Evolutionary conservation across 2,113 vertebrate genomes (phyloP).

Genomic region (Prolemur simus): DNA sequence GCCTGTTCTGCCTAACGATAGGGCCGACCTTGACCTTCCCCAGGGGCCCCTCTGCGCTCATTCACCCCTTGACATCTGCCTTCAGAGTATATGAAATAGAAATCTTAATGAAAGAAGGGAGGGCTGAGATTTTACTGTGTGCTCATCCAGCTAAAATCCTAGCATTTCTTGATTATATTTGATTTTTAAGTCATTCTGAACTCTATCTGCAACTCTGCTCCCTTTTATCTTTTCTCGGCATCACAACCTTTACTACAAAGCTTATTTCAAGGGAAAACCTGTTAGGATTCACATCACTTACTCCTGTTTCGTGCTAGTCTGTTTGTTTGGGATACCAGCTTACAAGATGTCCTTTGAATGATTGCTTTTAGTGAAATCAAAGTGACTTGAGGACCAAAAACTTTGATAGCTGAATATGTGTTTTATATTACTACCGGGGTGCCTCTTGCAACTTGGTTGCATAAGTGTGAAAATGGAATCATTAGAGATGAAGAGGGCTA

Average conservation of each 20-base stretch:
- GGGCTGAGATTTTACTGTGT: neutral
- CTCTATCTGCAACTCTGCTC: neutral
- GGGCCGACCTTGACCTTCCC: slow-evolving; percentile 50
- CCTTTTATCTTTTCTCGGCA: slow-evolving; percentile 31
- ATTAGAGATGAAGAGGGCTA: neutral
- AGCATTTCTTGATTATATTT: neutral
- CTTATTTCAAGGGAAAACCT: slow-evolving; percentile 48
- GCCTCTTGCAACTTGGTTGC: slow-evolving; percentile 5
- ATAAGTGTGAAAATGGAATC: neutral
- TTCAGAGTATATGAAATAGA: slow-evolving; percentile 41
- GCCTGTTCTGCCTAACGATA: slow-evolving; percentile 60
- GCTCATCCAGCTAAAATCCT: neutral
- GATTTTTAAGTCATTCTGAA: slow-evolving; percentile 62
- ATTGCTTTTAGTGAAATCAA: slow-evolving; percentile 63
- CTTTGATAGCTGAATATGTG: slow-evolving; percentile 7
- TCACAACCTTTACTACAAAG: slow-evolving; percentile 46
- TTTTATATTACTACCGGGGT: neutral
- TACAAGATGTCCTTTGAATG: slow-evolving; percentile 46
- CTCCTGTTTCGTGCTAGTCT: neutral
- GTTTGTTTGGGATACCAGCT: slow-evolving; percentile 42
- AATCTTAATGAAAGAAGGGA: slow-evolving; percentile 40
- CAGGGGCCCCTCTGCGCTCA: neutral
- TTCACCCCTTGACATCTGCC: slow-evolving; percentile 40
- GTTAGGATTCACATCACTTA: slow-evolving; percentile 55
- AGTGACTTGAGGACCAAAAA: neutral